Evolutionary conservation across 2,888 invertebrate genomes (phyloP), one percentile per base, ranked within the genome.

Genomic region (Augochlorella aurata): DNA sequence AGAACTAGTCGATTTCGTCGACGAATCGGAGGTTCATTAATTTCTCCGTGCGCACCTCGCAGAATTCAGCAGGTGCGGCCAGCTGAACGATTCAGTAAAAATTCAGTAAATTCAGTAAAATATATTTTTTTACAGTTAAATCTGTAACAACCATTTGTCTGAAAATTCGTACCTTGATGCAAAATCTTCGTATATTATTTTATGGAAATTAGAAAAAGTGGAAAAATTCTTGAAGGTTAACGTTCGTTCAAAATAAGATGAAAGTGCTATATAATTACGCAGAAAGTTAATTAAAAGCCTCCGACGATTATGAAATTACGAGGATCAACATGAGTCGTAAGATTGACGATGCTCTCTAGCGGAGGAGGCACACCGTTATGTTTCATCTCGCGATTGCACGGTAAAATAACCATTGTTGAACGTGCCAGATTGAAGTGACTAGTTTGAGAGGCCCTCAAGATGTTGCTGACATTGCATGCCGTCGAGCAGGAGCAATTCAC

Each of bases 341-440:
- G 45, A 49, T 50, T 50, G 16, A 73, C 63, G 65, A 63, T 44
- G 38, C 18, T 44, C 5, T 44, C 18, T 44, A 38, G n/a, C 1
- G 44, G 47, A 50, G 50, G 18, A 16, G 49, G 49, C 16, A 18
- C 7, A 5, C 12, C 16, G 47, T 47, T 12, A 21, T 38, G 47
- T n/a, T 65, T 50, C 16, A 16, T 50, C 50, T 49, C 29, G 38
- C 29, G 8, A 12, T 12, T 44, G 29, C 49, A 38, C 49, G 49
- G 49, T 10, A 24, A 50, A 61, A 44, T 38, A 50, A 44, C 49
- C 44, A 50, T 65, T 16, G 21, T 50, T 16, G 50, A 73, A 38
- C 24, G 65, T 50, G 50, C 65, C 50, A 73, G 65, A 73, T 73
- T 65, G 38, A 65, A 50, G 63, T 65, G 50, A 29, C 50, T 21